Base-by-base conservation (phyloP, 2,888 invertebrate genomes). In the Netelia inedita region DNA sequence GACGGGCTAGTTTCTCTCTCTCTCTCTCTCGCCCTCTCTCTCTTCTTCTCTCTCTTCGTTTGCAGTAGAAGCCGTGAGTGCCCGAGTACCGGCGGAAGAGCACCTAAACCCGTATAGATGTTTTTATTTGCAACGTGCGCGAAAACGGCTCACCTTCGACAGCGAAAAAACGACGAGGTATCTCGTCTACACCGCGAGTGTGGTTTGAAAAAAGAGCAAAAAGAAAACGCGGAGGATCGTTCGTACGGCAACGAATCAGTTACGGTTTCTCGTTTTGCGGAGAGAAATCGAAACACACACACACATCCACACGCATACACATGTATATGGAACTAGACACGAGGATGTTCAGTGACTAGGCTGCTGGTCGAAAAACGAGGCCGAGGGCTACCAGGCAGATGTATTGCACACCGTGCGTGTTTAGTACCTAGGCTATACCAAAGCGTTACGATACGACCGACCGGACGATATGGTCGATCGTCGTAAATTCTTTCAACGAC, bases 71-170 rank as follows among this genome's bases (percentile, higher is more conserved):
- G 6, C 28, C 61, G 14, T 0, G 14, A 6, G 23, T 23, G 23
- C 59, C 43, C 46, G 43, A 57, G 57, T 23, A 53, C 55, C 21
- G 28, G 53, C 81, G 65, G 63, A 82, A 82, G 61, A 68, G 28
- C 71, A 68, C 43, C 68, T 41, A 78, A 63, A 78, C 78, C 65
- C 66, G 72, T 55, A 19, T 16, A 73, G 78, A 72, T 81, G 71
- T 82, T 82, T 35, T 82, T 82, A 82, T 78, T 71, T 78, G 53
- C 78, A 43, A 50, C 50, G 35, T 73, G 73, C 57, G 72, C 65
- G 65, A 23, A 46, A 50, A 43, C 50, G 35, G 46, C 66, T 78
- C 66, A 50, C 66, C 72, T 73, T 73, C 72, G 59, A 57, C n/a
- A 68, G 41, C 46, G 43, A 53, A 73, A 73, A 80, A 84, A 76